Conservation (phyloP, 2,888 invertebrate species). For the Platynereis dumerilii region DNA sequence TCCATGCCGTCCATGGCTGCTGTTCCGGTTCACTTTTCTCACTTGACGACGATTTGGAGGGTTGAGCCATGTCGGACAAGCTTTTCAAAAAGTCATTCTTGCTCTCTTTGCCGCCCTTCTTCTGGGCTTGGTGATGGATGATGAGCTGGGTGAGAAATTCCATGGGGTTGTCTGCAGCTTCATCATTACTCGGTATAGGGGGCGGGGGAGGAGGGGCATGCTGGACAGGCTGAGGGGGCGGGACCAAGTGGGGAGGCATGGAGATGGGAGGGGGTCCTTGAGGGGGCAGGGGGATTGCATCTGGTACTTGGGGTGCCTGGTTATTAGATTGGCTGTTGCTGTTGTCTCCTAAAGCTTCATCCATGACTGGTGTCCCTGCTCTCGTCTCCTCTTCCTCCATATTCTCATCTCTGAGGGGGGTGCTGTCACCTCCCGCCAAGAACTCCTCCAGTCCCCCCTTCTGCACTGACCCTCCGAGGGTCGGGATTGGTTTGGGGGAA, state of each 20-base stretch:
- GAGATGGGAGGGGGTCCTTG: too few species aligned
- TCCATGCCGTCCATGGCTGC: constrained; percentile 16
- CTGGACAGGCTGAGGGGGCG: too few species aligned
- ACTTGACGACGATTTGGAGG: background rate
- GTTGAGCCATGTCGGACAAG: constrained; percentile 4
- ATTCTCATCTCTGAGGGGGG: constrained; percentile 16
- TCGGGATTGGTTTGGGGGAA: constrained; percentile 2
- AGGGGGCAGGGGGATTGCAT: too few species aligned
- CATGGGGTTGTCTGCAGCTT: constrained; percentile 15
- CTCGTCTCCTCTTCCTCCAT: constrained; percentile 18
- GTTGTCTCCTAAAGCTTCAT: constrained; percentile 3
- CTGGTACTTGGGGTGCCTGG: too few species aligned
- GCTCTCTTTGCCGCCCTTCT: constrained; percentile 7
- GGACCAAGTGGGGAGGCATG: too few species aligned
- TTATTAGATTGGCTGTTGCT: too few species aligned
- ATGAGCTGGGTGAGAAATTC: constrained; percentile 30
- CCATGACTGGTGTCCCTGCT: constrained; percentile 30
- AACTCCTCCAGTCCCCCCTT: constrained; percentile 1
- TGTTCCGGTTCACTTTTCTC: background rate
- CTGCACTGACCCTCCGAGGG: background rate
- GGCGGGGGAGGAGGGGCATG: too few species aligned
- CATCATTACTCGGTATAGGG: background rate
- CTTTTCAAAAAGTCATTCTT: constrained; percentile 10
- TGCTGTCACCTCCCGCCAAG: constrained; percentile 14
- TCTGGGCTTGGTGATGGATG: constrained; percentile 23